Base-by-base conservation (phyloP, 2,888 invertebrate species). In the Limnephilus rhombicus region DNA sequence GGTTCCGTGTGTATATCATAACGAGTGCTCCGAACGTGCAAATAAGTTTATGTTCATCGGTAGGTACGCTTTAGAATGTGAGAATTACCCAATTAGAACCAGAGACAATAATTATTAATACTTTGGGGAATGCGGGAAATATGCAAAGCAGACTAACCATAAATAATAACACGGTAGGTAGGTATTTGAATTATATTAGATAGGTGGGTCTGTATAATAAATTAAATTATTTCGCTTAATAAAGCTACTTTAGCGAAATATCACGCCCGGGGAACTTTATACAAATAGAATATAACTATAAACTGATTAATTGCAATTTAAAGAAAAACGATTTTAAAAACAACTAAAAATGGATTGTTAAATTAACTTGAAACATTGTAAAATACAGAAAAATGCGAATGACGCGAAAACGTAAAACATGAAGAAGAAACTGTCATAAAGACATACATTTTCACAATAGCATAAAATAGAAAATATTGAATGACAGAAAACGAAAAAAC, bases 61-160 rank as follows among this genome's bases (percentile, higher is more conserved):
- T 68, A 68, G 68, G 68, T 68, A 68, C 68, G 68, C n/a, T 4
- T 68, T 9, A 68, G 68, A 68, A 68, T 68, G 68, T 24, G 68
- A 24, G n/a, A 34, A 85, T 85, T 24, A 49, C 15, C 15, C 2
- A 24, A 85, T 83, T 83, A 85, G 85, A 85, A 85, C 41, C 11
- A 15, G 85, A 37, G 41, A 85, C 85, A 41, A 68, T 53, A 53
- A 53, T 68, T 68, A 68, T 68, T n/a, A 68, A 24, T 68, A n/a
- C 68, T 85, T 85, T 85, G 85, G n/a, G n/a, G n/a, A 68, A 85
- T 85, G 85, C 41, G 24, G 37, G 85, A 41, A 83, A 85, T 85
- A 85, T 41, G 24, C 34, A 41, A 85, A 41, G 85, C 13, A 85
- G 41, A 18, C 24, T 41, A 24, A 85, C 41, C 85, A 11, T 37